Conservation (phyloP, 2,888 invertebrate genomes). For the Allygus modestus region DNA sequence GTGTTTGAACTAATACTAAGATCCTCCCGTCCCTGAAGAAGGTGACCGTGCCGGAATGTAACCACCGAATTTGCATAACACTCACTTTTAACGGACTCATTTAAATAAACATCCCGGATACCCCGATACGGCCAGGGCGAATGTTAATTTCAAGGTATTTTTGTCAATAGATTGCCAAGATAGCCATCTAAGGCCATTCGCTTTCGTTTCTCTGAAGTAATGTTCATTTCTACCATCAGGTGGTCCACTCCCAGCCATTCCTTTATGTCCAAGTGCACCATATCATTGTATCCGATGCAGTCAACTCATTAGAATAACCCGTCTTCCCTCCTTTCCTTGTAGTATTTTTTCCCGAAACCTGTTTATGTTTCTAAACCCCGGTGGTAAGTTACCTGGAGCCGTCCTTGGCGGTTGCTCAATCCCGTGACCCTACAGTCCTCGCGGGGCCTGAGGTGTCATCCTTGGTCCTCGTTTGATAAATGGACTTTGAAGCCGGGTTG, state of each 20-base stretch:
- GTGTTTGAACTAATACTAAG: too few relatives aligned
- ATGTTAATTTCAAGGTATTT: background rate
- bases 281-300: conserved; percentile 3
- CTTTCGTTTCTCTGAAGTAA: background rate
- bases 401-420: conserved; percentile 26
- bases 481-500: background rate
- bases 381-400: background rate
- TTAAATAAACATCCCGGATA: conserved; percentile 32
- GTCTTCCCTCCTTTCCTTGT: background rate
- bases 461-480: conserved; percentile 25
- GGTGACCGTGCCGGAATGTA: background rate
- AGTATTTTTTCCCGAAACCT: background rate
- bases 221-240: background rate
- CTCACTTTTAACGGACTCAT: background rate
- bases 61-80: conserved; percentile 5
- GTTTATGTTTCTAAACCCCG: background rate
- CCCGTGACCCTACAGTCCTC: background rate
- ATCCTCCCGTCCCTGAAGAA: background rate
- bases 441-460: background rate
- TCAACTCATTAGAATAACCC: background rate
- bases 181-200: background rate
- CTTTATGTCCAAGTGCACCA: conserved; percentile 7
- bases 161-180: background rate
- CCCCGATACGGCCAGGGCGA: background rate
- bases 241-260: background rate